Evolutionary conservation across 1,140 invertebrate species (phyloP), one percentile per base, ranked within the genome.

Genomic region (Hermatobates lingyangjiaoensis): DNA sequence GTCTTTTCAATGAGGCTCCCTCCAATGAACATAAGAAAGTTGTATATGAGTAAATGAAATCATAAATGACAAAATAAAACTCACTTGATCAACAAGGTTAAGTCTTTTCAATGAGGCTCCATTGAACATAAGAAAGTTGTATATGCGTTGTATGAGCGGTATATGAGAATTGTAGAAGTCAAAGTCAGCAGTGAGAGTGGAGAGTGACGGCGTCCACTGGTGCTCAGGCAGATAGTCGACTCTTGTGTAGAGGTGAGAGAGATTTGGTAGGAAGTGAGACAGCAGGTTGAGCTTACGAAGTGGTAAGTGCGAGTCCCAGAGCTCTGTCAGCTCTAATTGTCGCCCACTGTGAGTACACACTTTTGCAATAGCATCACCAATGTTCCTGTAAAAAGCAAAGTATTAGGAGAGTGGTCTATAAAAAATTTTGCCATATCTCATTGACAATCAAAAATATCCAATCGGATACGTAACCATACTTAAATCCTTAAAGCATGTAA

Each of bases 271-370:
- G 15, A 52, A 54, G 18, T 39, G 24, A 21, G 42, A 26, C 5
- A 60, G 38, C 15, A 45, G 51, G 1, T 20, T 25, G 1, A 54
- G 45, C 47, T 61, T 61, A 0, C 54, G 53, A 18, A 51, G 47
- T 21, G 60, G 57, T 48, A 61, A 39, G 25, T 58, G 51, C 5
- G 57, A 59, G 42, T 61, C 60, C 59, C 60, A 61, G 10, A 61
- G 49, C 21, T 60, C 54, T 5, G 59, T 58, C 14, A 61, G 48
- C 10, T 47, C 48, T 2, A 61, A 50, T 4, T 40, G 30, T 5
- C 50, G 26, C 20, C 50, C 49, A 12, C 42, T 30, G 2, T 38
- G 23, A 4, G 49, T 30, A 24, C 53, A 39, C 25, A 60, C 44
- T 14, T 38, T 56, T 15, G 59, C 23, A 34, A 61, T 59, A 2